Evolutionary conservation across 2,888 invertebrate species (phyloP), one percentile per base, ranked within the genome.

Genomic region (Caenorhabditis sp.): DNA sequence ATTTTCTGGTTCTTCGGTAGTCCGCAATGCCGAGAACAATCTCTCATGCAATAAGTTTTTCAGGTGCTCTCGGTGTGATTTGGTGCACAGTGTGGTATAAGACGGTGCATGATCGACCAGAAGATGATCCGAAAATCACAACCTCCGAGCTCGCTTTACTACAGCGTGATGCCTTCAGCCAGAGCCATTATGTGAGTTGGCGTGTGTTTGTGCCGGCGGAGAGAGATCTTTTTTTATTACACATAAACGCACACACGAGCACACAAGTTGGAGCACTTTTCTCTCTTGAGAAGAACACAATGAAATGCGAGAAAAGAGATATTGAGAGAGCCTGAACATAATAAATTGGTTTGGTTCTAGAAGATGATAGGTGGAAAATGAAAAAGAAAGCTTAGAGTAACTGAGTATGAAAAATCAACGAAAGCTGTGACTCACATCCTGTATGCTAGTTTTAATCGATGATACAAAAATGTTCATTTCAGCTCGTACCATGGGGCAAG

Each of bases 1-100:
- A 94, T 94, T 1, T 95, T 95, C 91, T 95, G 94, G 91, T 92
- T 94, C 16, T 92, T 94, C 75, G 94, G 94, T 93, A 91, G n/a
- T n/a, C n/a, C n/a, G n/a, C n/a, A n/a, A n/a, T n/a, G n/a, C n/a
- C n/a, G n/a, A n/a, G n/a, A n/a, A n/a, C n/a, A n/a, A n/a, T n/a
- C n/a, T n/a, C n/a, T n/a, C n/a, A n/a, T n/a, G n/a, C n/a, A n/a
- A n/a, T n/a, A n/a, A n/a, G n/a, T n/a, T n/a, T 69, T 81, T 31
- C 51, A 86, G 89, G 91, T 31, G 35, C 90, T 61, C 54, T 86
- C 58, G 89, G 87, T 12, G 64, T 90, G 19, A 72, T 86, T 47
- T 90, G 91, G 89, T 89, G 89, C 69, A 70, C 68, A 14, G 79
- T 89, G 41, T 93, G 93, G 93, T 90, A 90, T 70, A 92, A 92